Conservation (phyloP, 2,113 vertebrate species). For the Phyllostomus discolor region DNA sequence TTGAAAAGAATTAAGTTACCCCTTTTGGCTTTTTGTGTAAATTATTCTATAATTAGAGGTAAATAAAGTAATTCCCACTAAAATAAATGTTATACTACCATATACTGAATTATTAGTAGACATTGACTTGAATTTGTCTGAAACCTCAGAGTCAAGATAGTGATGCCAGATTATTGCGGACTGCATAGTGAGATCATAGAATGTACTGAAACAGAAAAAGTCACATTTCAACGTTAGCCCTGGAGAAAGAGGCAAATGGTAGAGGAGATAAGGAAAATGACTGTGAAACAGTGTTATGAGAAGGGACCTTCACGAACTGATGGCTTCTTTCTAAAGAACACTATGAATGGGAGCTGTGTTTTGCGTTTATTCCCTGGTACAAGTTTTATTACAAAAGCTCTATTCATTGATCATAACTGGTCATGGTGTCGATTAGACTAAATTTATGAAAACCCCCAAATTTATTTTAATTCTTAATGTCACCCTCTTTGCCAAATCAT, state of each 20-base stretch:
- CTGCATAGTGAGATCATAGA: neutral
- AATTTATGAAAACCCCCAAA: neutral
- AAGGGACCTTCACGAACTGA: neutral
- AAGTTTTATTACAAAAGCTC: neutral
- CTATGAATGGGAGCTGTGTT: neutral
- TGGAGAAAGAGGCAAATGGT: neutral
- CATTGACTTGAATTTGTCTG: neutral
- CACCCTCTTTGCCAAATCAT: neutral
- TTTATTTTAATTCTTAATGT: neutral
- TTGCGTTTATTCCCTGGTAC: neutral
- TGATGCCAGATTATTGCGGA: neutral
- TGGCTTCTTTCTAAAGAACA: neutral
- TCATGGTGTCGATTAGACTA: neutral
- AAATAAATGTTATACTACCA: conserved; percentile 5
- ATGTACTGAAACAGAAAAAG: neutral
- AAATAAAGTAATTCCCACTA: conserved; percentile 18
- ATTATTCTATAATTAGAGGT: conserved; percentile 29
- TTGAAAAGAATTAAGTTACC: neutral
- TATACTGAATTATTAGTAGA: neutral
- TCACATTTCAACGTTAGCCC: neutral
- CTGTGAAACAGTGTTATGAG: neutral
- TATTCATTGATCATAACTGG: neutral
- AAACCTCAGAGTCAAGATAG: neutral
- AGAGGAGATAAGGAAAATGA: neutral
- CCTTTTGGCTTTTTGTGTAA: conserved; percentile 10